Percentiles rank a stretch among this genome's conserved stretches.
These are phyloP conservation scores for Drosophila tristis DNA, from an alignment of 1,140 invertebrate genomes.

Conservation along the genomic window DNA sequence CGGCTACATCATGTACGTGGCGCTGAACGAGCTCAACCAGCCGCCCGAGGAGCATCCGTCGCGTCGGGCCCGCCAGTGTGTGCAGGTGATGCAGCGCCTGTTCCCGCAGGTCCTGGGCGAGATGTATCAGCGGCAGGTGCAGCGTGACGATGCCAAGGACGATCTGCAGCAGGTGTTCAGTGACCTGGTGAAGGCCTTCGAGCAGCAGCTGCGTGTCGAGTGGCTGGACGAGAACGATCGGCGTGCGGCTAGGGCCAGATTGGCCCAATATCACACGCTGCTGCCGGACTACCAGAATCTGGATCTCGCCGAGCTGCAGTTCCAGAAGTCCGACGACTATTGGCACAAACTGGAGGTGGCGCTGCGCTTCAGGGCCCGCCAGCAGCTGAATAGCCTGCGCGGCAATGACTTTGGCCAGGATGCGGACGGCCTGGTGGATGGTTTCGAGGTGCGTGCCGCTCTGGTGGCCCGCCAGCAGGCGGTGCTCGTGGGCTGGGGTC, in stretches of 20 bases:
- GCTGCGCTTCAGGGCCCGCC: conserved; percentile 44
- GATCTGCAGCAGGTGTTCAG: conserved; percentile 63
- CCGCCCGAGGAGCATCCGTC: conserved; percentile 43
- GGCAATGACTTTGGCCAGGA: conserved; percentile 46
- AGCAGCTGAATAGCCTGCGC: conserved; percentile 53
- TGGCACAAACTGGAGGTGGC: conserved; percentile 58
- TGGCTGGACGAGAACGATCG: conserved; percentile 73
- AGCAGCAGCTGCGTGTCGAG: conserved; percentile 51
- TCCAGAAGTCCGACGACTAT: conserved; percentile 62
- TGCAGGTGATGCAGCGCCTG: conserved; percentile 46
- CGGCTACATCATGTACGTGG: conserved; percentile 73
- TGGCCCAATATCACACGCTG: conserved; percentile 40
- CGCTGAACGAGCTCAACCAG: conserved; percentile 61
- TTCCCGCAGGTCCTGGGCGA: conserved; percentile 70
- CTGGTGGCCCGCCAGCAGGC: conserved; percentile 91
- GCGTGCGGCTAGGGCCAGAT: conserved; percentile 39
- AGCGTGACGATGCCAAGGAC: conserved; percentile 45
- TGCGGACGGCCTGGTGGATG: conserved; percentile 38
- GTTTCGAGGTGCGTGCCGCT: conserved; percentile 54
- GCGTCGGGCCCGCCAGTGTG: conserved; percentile 52
- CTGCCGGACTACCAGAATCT: conserved; percentile 61
- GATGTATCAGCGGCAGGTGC: conserved; percentile 62
- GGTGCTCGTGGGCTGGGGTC: conserved; percentile 96
- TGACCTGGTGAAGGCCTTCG: conserved; percentile 59
- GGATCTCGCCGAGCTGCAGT: conserved; percentile 50